phyloP scores from a whole-genome alignment of 2,888 invertebrate species.

The Phyllotreta striolata region DNA sequence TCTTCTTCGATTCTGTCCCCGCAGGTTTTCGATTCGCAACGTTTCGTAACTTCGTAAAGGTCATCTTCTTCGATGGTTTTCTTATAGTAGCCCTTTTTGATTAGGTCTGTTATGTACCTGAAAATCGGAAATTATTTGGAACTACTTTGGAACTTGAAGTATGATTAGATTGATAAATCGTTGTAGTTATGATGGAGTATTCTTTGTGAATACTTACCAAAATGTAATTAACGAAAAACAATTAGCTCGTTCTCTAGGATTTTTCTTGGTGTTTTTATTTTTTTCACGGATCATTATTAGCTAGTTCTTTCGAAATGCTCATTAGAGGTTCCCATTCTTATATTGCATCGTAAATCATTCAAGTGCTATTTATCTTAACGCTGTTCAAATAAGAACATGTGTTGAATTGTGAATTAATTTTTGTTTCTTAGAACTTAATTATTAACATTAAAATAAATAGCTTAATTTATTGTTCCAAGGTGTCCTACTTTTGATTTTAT shows the following conservation, averaged over 20 bases:
- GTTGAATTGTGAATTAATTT: background rate
- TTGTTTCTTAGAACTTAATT: background rate
- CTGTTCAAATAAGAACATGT: background rate
- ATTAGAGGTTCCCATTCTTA: too few relatives aligned
- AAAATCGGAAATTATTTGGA: conserved; percentile 4
- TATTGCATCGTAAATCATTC: background rate
- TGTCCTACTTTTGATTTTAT: conserved; percentile 66
- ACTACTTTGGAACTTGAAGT: background rate
- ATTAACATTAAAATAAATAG: conserved; percentile 2
- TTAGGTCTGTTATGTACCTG: conserved; percentile 51
- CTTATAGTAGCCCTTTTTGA: conserved; percentile 68
- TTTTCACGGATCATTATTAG: conserved; percentile 64
- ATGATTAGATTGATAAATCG: background rate
- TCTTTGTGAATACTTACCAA: conserved; percentile 65
- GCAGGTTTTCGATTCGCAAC: conserved; percentile 44
- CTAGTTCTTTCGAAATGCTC: background rate
- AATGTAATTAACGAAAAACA: conserved; percentile 70
- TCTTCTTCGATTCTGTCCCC: conserved; percentile 44
- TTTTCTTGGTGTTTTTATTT: conserved; percentile 63
- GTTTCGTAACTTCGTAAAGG: conserved; percentile 62
- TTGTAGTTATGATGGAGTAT: too few relatives aligned
- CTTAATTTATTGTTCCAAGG: conserved; percentile 46
- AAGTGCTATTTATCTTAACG: conserved; percentile 4
- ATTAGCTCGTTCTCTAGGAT: conserved; percentile 72
- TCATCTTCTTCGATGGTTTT: conserved; percentile 70